Conservation (phyloP, 1,140 invertebrate species). For the Orius insidiosus region DNA sequence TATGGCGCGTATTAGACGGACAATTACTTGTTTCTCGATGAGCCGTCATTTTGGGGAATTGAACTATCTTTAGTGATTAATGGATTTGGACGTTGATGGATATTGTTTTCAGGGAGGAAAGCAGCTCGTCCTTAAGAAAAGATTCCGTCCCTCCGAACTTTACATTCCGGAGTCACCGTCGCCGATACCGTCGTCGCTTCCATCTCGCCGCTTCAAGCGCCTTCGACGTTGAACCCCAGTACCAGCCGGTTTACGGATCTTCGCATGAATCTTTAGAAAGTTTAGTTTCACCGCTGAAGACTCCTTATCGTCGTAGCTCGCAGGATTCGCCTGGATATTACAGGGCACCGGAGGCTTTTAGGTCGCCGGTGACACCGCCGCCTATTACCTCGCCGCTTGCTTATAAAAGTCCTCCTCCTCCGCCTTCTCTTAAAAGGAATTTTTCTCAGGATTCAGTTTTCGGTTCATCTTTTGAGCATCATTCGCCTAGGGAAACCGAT, state of each 20-base stretch:
- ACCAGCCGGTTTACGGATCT: slow-evolving; percentile 8
- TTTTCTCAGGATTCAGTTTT: slow-evolving; percentile 2
- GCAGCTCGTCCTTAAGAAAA: slow-evolving; percentile 63
- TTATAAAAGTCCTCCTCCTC: not conserved
- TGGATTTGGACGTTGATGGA: not conserved
- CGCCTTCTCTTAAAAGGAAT: not conserved
- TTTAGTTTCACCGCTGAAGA: not conserved
- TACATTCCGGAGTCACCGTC: not conserved
- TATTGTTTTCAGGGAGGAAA: slow-evolving; percentile 46
- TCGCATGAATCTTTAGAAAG: not conserved
- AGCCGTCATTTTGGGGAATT: no score
- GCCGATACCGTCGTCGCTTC: slow-evolving; percentile 16
- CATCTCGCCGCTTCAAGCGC: slow-evolving; percentile 9
- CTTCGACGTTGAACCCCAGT: not conserved
- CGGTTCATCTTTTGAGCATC: slow-evolving; percentile 3
- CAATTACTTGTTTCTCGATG: no score
- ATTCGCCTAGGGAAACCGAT: slow-evolving; percentile 8
- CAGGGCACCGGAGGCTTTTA: not conserved
- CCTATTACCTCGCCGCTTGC: not conserved
- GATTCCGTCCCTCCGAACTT: slow-evolving; percentile 32
- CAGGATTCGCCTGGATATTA: not conserved
- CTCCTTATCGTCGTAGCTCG: not conserved
- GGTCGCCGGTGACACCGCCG: not conserved
- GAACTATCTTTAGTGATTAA: no score
- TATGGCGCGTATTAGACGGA: no score